phyloP scores from a whole-genome alignment of 2,888 invertebrate genomes.

The Ormyrus pomaceus region DNA sequence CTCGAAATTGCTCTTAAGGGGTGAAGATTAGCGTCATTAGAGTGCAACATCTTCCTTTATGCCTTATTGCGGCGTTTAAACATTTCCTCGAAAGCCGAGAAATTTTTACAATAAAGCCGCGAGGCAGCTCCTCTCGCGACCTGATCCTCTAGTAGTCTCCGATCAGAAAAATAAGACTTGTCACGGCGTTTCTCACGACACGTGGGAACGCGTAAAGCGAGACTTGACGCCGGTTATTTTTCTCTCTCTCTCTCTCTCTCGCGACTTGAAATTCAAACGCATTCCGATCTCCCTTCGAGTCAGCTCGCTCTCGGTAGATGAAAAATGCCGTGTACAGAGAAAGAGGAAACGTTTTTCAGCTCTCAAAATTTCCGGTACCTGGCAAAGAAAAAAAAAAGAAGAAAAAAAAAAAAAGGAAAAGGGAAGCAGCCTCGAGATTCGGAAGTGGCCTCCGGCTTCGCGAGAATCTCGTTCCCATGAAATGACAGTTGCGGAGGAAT shows the following conservation, averaged over 20 bases:
- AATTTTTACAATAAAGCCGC: neutral
- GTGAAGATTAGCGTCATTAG: too few relatives aligned
- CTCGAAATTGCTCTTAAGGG: too few relatives aligned
- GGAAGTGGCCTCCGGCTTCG: slow-evolving; percentile 2
- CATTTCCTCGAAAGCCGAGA: neutral
- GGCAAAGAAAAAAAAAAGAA: too few relatives aligned
- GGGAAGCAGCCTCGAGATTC: slow-evolving; percentile 1
- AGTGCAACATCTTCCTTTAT: too few relatives aligned
- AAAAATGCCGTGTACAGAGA: neutral
- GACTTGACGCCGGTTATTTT: slow-evolving; percentile 9
- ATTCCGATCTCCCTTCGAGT: slow-evolving; percentile 35
- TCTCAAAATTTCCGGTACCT: slow-evolving; percentile 7
- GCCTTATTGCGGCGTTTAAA: too few relatives aligned
- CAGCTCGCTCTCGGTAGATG: too few relatives aligned
- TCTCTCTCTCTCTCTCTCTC: slow-evolving; percentile 49
- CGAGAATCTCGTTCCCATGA: neutral
- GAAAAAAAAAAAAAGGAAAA: too few relatives aligned
- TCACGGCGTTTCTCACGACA: slow-evolving; percentile 54
- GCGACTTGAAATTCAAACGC: slow-evolving; percentile 48
- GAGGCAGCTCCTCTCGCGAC: slow-evolving; percentile 23
- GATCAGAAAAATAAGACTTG: slow-evolving; percentile 44
- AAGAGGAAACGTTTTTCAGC: slow-evolving; percentile 18
- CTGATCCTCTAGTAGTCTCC: slow-evolving; percentile 33
- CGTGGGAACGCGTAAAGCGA: slow-evolving; percentile 51
- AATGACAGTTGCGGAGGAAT: slow-evolving; percentile 22